A percentile compares a stretch with the other conserved stretches of the same genome.
These are phyloP conservation scores for Lamellibrachia columna DNA, from an alignment of 2,888 invertebrate genomes.

Conservation along the genomic window DNA sequence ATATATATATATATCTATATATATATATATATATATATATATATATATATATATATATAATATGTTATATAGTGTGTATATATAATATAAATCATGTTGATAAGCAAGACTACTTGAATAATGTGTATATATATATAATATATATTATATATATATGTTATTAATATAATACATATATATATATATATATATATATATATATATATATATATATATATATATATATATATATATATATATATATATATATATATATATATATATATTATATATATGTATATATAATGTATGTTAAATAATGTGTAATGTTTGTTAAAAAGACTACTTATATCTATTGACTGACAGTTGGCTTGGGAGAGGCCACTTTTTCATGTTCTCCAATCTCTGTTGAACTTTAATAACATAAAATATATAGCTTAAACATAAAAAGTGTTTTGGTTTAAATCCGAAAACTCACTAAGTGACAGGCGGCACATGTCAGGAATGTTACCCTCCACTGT, in stretches of 20 bases:
- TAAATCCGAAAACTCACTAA: too few species aligned
- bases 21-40: not conserved
- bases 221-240: not conserved
- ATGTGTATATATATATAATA: too few species aligned
- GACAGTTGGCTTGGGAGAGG: too few species aligned
- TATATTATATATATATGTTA: not conserved
- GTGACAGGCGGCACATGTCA: too few species aligned
- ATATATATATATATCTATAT: not conserved
- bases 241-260: not conserved
- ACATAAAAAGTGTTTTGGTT: too few species aligned
- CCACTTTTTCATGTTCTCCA: too few species aligned
- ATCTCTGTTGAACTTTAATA: too few species aligned
- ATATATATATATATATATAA: not conserved
- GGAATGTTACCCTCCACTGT: too few species aligned
- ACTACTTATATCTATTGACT: too few species aligned
- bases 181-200: conserved; percentile 22
- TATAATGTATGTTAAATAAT: not conserved
- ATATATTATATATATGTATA: not conserved
- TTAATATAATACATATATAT: not conserved
- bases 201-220: not conserved
- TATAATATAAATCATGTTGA: not conserved
- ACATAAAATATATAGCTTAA: too few species aligned
- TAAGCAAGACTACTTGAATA: too few species aligned
- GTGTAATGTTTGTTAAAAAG: not conserved
- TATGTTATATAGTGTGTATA: not conserved